Base-by-base conservation (phyloP, 2,797 vertebrate genomes). In the Tympanoctomys barrerae region DNA sequence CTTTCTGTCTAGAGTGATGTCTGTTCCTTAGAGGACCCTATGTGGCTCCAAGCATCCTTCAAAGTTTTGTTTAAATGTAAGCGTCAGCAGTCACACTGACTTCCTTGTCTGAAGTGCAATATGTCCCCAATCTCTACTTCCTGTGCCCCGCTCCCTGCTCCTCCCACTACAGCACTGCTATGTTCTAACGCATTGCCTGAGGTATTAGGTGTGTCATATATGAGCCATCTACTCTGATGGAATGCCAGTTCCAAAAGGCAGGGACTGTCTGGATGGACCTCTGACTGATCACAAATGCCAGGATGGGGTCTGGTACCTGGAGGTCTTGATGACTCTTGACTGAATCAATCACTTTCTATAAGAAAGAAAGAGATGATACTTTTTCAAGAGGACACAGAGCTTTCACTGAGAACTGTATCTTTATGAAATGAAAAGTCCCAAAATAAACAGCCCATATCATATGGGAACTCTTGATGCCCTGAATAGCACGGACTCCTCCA, bases 361-460 rank as follows among this genome's bases (percentile, higher is more conserved):
- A 39, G 7, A 31, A 62, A 64, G 88, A 86, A 90, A 46, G 46
- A 86, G 62, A 84, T 68, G 31, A 68, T 73, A n/a, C 22, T n/a
- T 82, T 93, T 68, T 85, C 46, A 89, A 81, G 71, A 31, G 46
- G 49, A 71, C 26, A 62, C 57, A 26, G 54, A 61, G 28, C 46
- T 59, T 77, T 10, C 22, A 28, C 31, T 62, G 42, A 66, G 83
- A 77, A 64, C 59, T 14, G 24, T 31, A n/a, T 73, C 7, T 0
- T 82, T 33, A 62, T 39, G 84, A 80, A 77, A 77, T 46, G 70
- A 71, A 86, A 49, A n/a, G 22, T 36, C 94, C 78, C 83, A 12
- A 46, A 57, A 75, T 24, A 36, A 62, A 93, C 13, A 80, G 62
- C 18, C 2, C 13, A 4, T 0, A 13, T 59, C 54, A 18, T 18